Base-by-base conservation (phyloP, 2,797 vertebrate genomes). In the Crocodylus rhombifer region DNA sequence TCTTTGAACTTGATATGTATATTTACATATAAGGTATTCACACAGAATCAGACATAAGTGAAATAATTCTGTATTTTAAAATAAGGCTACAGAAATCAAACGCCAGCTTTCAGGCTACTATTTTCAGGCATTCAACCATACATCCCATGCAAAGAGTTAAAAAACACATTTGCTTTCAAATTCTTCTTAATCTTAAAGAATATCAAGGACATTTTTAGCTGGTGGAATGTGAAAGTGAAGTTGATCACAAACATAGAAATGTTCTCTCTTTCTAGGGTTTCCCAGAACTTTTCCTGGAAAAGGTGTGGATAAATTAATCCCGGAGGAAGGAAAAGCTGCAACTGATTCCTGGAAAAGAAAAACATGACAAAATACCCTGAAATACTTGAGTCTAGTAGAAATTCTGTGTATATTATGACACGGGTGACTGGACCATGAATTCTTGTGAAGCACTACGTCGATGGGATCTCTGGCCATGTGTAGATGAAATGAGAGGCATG, bases 361-460 rank as follows among this genome's bases (percentile, higher is more conserved):
- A 5, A 83, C 9, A 67, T 89, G 88, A 65, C 21, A 18, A 25
- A 77, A 16, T 2, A 69, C 14, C 6, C 4, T 12, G 56, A 87
- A 94, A 86, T 78, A 86, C 75, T 80, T 11, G 80, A 51, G 17
- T 5, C 51, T 61, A 63, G 33, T 36, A 92, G 51, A 28, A 77
- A 65, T 67, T 88, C 8, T 4, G 55, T 12, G 63, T 82, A 42
- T 51, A 51, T 51, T 51, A 51, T 51, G 42, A 51, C 10, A 51
- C 42, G 42, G 42, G 42, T 51, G 42, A 51, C 42, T 51, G 42
- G 42, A 51, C 42, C 42, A 51, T 88, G 55, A 85, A 55, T 85
- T 94, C 85, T 83, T 28, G 71, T 57, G 63, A 78, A 16, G 17
- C 5, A 76, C 87, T 92, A 92, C 55, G 91, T 76, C 23, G 51